Evolutionary conservation across 2,888 invertebrate genomes (phyloP).

Genomic region (Agonopterix heracliana): DNA sequence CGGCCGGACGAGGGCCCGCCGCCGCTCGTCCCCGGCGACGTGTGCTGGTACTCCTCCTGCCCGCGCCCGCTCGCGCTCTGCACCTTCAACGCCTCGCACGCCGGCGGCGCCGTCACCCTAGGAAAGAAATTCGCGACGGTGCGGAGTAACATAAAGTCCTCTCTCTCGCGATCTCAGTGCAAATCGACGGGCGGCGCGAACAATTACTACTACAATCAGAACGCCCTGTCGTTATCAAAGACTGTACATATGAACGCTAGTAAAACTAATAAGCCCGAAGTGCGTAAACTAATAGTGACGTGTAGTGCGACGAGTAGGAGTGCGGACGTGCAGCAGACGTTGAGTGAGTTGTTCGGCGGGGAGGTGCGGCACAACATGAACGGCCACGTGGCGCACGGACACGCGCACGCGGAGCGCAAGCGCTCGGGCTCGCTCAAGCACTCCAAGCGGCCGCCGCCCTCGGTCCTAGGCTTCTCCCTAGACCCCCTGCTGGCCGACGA

Average conservation of each 20-base stretch:
- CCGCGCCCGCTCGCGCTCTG: constrained; percentile 78
- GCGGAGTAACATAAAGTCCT: constrained; percentile 66
- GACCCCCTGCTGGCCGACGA: constrained; percentile 70
- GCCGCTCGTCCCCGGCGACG: constrained; percentile 49
- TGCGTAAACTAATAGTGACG: constrained; percentile 68
- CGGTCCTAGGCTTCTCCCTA: constrained; percentile 55
- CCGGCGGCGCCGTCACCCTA: constrained; percentile 74
- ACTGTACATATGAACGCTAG: constrained; percentile 62
- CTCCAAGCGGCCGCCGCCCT: constrained; percentile 38
- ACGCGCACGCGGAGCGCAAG: constrained; percentile 19
- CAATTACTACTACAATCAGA: constrained; percentile 55
- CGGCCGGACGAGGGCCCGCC: constrained; percentile 36
- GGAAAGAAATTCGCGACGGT: constrained; percentile 70
- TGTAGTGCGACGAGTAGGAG: constrained; percentile 45
- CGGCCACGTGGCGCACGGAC: constrained; percentile 38
- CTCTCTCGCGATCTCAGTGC: constrained; percentile 54
- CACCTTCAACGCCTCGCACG: constrained; percentile 74
- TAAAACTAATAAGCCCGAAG: constrained; percentile 65
- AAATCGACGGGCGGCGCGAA: constrained; percentile 47
- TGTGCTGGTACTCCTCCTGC: constrained; percentile 70
- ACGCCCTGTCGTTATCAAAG: constrained; percentile 54
- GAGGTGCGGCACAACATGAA: constrained; percentile 45
- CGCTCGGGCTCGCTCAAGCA: constrained; percentile 29
- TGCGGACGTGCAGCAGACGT: constrained; percentile 42
- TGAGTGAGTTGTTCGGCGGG: constrained; percentile 50